Conservation (phyloP, 1,140 invertebrate species). For the Sitobion miscanthi region DNA sequence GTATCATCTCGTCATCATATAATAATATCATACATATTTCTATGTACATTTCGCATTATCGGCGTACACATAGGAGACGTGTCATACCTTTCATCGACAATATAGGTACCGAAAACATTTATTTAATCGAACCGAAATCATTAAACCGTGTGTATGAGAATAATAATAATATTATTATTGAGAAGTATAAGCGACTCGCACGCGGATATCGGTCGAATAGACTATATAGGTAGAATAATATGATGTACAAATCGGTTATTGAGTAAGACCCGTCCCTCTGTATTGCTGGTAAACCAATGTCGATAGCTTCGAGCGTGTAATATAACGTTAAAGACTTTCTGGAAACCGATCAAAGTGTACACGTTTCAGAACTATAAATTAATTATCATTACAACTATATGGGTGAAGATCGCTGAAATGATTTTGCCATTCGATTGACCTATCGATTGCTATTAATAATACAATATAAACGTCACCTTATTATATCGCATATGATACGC, state of each 20-base stretch:
- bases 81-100: background rate
- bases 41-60: too few species aligned
- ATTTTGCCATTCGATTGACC: background rate
- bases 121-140: background rate
- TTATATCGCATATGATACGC: too few species aligned
- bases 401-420: background rate
- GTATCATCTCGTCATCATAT: background rate
- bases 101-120: background rate
- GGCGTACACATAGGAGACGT: too few species aligned
- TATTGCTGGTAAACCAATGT: background rate
- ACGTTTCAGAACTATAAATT: background rate
- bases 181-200: background rate
- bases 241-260: background rate
- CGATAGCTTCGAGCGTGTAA: background rate
- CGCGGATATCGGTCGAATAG: background rate
- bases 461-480: background rate
- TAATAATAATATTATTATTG: background rate
- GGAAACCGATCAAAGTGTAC: background rate
- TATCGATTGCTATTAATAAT: background rate
- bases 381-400: background rate
- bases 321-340: background rate
- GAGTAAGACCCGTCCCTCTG: background rate
- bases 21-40: background rate
- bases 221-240: background rate
- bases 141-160: background rate